Conservation (phyloP, 2,797 vertebrate genomes). For the Enteromius anoplus region DNA sequence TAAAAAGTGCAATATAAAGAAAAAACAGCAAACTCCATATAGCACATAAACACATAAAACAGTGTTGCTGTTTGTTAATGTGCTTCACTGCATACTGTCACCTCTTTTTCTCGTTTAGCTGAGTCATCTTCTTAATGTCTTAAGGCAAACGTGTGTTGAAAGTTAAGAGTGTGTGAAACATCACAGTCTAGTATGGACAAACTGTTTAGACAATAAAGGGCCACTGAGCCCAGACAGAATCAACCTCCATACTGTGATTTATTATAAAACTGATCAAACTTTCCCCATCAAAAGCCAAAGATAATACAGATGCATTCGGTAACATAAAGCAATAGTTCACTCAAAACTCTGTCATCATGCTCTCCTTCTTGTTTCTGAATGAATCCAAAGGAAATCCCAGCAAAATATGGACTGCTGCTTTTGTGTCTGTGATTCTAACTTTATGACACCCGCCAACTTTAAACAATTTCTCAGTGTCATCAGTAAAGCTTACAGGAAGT, state of each 20-base stretch:
- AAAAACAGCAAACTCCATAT: background rate
- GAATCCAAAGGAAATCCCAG: background rate
- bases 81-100: background rate
- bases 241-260: background rate
- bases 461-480: background rate
- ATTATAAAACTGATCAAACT: background rate
- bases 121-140: slow-evolving; percentile 9
- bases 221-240: background rate
- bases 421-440: slow-evolving; percentile 1
- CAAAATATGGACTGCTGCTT: background rate
- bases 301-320: background rate
- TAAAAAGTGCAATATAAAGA: background rate
- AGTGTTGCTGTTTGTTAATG: background rate
- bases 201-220: background rate
- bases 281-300: background rate
- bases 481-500: background rate
- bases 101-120: background rate
- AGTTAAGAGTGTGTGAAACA: slow-evolving; percentile 5
- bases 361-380: background rate
- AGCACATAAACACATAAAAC: background rate
- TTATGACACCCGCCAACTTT: background rate
- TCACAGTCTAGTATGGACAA: background rate
- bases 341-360: background rate
- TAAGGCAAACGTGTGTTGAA: background rate
- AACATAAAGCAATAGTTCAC: background rate